Percentiles rank a stretch among this genome's conserved stretches.
Conservation (phyloP, 2,113 vertebrate genomes). For the Gadus macrocephalus region DNA sequence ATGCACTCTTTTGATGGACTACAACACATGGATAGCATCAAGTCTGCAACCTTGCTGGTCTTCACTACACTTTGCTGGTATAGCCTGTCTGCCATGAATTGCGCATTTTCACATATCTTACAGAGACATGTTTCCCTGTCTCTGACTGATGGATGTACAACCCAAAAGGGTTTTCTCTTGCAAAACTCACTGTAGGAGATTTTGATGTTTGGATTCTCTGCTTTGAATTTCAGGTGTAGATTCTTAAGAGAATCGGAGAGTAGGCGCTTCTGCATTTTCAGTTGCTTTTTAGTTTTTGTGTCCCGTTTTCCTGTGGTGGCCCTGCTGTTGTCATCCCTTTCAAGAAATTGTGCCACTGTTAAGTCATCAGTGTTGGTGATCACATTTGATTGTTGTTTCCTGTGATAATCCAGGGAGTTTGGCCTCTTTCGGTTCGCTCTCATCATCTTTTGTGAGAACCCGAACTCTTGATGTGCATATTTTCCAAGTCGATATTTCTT, state of each 20-base stretch:
- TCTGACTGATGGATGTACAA: constrained; percentile 5
- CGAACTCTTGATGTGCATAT: constrained; percentile 2
- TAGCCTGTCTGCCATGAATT: constrained; percentile 6
- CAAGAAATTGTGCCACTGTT: constrained; percentile 1
- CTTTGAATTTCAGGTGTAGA: constrained; percentile 10
- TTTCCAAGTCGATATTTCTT: constrained; percentile 2
- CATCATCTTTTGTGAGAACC: constrained; percentile 12
- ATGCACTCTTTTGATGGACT: constrained; percentile 9
- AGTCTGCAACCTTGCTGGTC: constrained; percentile 10
- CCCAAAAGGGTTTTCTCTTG: constrained; percentile 7
- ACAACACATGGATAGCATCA: constrained; percentile 1
- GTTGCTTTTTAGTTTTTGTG: constrained; percentile 6
- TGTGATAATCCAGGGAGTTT: constrained; percentile 5
- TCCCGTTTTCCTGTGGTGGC: background rate
- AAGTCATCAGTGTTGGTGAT: background rate
- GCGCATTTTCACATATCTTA: constrained; percentile 6
- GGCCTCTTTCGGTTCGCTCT: constrained; percentile 4
- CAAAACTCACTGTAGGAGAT: constrained; percentile 4
- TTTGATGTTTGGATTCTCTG: constrained; percentile 2
- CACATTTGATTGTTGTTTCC: background rate
- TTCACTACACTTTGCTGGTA: constrained; percentile 6
- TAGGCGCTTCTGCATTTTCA: constrained; percentile 6
- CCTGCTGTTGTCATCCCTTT: constrained; percentile 8
- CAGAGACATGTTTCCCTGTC: constrained; percentile 5
- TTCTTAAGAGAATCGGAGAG: constrained; percentile 11